phyloP scores from a whole-genome alignment of 2,797 vertebrate genomes.

The Enteromius fasciolatus region DNA sequence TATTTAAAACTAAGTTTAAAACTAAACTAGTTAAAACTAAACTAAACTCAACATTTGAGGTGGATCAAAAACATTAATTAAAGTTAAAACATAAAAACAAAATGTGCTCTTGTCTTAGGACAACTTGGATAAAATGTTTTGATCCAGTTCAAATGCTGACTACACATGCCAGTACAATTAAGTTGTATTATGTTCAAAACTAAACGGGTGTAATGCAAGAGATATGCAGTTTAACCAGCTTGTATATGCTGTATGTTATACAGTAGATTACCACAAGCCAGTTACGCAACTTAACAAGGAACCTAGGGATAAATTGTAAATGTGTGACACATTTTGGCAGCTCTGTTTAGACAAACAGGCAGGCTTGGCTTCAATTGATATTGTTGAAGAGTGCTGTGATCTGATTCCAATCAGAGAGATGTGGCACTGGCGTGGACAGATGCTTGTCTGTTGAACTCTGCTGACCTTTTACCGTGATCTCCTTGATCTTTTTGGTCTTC shows the following conservation, averaged over 20 bases:
- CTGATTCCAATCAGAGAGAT: not conserved
- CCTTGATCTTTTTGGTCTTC: conserved; percentile 96
- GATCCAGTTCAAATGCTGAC: no score
- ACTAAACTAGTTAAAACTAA: not conserved
- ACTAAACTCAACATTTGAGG: no score
- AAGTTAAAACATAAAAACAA: no score
- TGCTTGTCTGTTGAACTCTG: not conserved
- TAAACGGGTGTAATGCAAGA: not conserved
- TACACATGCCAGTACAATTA: no score
- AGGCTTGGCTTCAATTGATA: not conserved
- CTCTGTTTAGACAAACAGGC: not conserved
- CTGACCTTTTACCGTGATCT: conserved; percentile 93
- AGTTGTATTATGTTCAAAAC: not conserved
- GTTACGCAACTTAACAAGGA: not conserved
- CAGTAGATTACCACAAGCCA: not conserved
- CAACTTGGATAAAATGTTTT: no score
- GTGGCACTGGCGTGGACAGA: not conserved
- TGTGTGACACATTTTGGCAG: not conserved
- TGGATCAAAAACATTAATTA: no score
- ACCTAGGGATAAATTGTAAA: not conserved
- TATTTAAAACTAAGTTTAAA: not conserved
- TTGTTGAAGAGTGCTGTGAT: not conserved
- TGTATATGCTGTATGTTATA: no score
- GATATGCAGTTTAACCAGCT: not conserved
- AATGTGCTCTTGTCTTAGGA: no score